Evolutionary conservation across 2,113 vertebrate species (phyloP), one percentile per base, ranked within the genome.

Genomic region (Rostratula benghalensis): DNA sequence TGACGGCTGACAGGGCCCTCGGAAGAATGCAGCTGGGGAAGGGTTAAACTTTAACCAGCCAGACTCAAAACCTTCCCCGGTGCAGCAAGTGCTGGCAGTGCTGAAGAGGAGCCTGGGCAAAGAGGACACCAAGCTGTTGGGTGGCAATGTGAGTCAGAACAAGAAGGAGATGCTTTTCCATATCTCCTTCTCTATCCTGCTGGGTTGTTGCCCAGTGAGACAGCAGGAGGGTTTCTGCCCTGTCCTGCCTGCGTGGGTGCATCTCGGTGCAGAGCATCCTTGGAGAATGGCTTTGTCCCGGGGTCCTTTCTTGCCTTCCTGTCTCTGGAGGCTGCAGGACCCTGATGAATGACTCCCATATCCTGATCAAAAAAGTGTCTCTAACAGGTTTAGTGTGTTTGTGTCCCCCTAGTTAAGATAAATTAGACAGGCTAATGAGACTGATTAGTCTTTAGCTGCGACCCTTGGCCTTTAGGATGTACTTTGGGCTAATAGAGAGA

Each of bases 351-450:
- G 94, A 93, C 97, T 96, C 78, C 59, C 93, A 97, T 97, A 96
- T 94, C 96, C 97, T 98, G 97, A 98, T 98, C 97, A 98, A 97
- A 98, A 98, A 97, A 98, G 96, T 94, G 97, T 97, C 87, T 90
- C 97, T 95, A 98, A 97, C 98, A 97, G 95, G 97, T 98, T 98
- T 97, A 98, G 97, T 95, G 96, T 98, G 98, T 97, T 97, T 98
- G 97, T 98, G 97, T 98, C 98, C 97, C 97, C 83, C 93, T 97
- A 97, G 98, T 97, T 97, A 98, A 98, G 98, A 98, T 98, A 98
- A 98, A 99, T 98, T 98, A 98, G 98, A 98, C 98, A 98, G 93
- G 98, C 98, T 98, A 98, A 98, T 98, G 98, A 99, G 98, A 98
- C 96, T 97, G 98, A 99, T 99, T 98, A 98, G 97, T 98, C 91